Conservation (phyloP, 2,888 invertebrate genomes). For the Apotomis capreana region DNA sequence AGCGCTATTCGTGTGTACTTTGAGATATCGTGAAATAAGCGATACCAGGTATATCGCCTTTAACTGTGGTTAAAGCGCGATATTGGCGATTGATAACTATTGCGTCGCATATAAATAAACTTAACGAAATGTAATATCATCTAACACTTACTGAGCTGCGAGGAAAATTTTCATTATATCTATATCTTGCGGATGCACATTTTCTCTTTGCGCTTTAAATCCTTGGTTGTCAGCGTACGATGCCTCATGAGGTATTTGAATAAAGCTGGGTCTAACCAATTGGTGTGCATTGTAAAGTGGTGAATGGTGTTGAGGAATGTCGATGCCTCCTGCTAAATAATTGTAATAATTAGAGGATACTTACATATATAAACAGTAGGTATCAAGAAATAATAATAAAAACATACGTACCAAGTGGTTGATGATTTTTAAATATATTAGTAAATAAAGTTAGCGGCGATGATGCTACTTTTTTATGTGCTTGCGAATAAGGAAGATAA, state of each 20-base stretch:
- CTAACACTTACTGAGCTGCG: slow-evolving; percentile 58
- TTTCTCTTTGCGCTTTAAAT: slow-evolving; percentile 50
- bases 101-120: too few relatives aligned
- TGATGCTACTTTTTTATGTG: slow-evolving; percentile 44
- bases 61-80: too few relatives aligned
- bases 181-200: slow-evolving; percentile 70
- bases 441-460: slow-evolving; percentile 58
- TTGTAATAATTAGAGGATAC: slow-evolving; percentile 1
- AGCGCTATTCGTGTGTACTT: too few relatives aligned
- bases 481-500: slow-evolving; percentile 43
- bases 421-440: slow-evolving; percentile 62
- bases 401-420: slow-evolving; percentile 55
- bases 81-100: too few relatives aligned
- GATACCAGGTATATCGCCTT: too few relatives aligned
- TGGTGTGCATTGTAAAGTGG: background rate
- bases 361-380: background rate
- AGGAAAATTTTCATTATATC: slow-evolving; percentile 65
- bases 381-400: slow-evolving; percentile 13
- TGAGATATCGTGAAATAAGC: too few relatives aligned
- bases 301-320: slow-evolving; percentile 43
- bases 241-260: slow-evolving; percentile 45
- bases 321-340: slow-evolving; percentile 54
- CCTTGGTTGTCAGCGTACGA: slow-evolving; percentile 56
- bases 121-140: too few relatives aligned
- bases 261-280: slow-evolving; percentile 48